Evolutionary conservation across 2,888 invertebrate species (phyloP).

Genomic region (Oscheius sp.): DNA sequence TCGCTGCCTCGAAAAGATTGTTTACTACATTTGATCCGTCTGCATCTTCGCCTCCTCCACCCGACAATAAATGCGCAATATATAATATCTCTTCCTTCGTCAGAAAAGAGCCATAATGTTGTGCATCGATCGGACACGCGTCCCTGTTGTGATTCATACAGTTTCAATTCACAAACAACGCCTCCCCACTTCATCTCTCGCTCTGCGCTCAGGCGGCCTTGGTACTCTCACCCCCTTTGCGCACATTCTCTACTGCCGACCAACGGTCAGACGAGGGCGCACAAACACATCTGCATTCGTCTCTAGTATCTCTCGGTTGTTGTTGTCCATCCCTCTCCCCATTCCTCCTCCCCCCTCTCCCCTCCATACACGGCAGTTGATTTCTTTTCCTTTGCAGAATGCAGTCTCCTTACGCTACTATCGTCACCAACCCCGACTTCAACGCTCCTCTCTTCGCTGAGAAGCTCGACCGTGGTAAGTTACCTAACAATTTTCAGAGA

Average conservation of each 20-base stretch:
- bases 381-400: constrained; percentile 6
- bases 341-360: background rate
- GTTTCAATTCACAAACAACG: constrained; percentile 25
- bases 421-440: constrained; percentile 54
- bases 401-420: constrained; percentile 59
- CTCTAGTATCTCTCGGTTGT: constrained; percentile 11
- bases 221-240: no score
- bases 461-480: constrained; percentile 54
- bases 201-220: constrained; percentile 2
- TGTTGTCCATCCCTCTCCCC: background rate
- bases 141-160: constrained; percentile 17
- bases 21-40: no score
- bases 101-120: background rate
- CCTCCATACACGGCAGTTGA: background rate
- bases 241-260: constrained; percentile 4
- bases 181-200: constrained; percentile 2
- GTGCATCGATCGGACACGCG: background rate
- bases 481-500: background rate
- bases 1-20: no score
- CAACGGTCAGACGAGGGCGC: constrained; percentile 19
- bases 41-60: no score
- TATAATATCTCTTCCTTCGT: background rate
- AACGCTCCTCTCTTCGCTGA: constrained; percentile 55
- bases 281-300: constrained; percentile 20
- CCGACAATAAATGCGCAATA: background rate